Evolutionary conservation across 35 echinoderm and acorn worm species (phyloP), one percentile per base, ranked within the genome.

Genomic region (Ophiothrix spiculata): DNA sequence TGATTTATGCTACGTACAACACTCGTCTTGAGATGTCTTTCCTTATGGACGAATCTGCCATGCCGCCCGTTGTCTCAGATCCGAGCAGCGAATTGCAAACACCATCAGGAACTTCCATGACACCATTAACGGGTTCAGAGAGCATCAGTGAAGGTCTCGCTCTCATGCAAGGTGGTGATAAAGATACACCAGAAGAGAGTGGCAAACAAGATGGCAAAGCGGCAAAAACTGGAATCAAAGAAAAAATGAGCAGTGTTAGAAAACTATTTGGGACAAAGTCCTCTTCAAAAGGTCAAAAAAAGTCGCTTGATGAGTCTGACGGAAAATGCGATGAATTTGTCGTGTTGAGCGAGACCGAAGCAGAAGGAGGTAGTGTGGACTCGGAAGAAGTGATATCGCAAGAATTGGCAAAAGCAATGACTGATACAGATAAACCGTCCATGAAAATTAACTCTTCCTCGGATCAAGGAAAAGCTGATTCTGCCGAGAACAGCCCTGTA

Each of bases 11-110:
- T 1, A 33, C 84, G 0, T 99, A 91, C 64, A 89, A 99, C 81
- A 89, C 96, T 28, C 77, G 81, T 32, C 89, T 99, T 16, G 96
- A 99, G 85, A 84, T 88, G 17, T 81, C 96, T 10, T 99, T 87
- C 81, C 79, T 99, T 4, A 94, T 86, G 87, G 96, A 99, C 85
- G 89, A 91, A 37, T 93, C 81, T 87, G 92, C 92, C 29, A 83
- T 83, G 84, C 88, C 88, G 21, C 92, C 91, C 32, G 37, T 34
- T 39, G 80, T 41, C 0, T 49, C 80, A 25, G 80, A 82, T 32
- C 80, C 88, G 6, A 83, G 76, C 33, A 39, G 63, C 25, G 39
- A 73, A 36, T 54, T 80, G n/a, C 60, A 86, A 1, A 60, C 85
- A 4, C 40, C 79, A 56, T 32, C 56, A 35, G 60, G 42, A 32